Conservation (phyloP, 2,113 vertebrate genomes). For the Paracanthobrama guichenoti region DNA sequence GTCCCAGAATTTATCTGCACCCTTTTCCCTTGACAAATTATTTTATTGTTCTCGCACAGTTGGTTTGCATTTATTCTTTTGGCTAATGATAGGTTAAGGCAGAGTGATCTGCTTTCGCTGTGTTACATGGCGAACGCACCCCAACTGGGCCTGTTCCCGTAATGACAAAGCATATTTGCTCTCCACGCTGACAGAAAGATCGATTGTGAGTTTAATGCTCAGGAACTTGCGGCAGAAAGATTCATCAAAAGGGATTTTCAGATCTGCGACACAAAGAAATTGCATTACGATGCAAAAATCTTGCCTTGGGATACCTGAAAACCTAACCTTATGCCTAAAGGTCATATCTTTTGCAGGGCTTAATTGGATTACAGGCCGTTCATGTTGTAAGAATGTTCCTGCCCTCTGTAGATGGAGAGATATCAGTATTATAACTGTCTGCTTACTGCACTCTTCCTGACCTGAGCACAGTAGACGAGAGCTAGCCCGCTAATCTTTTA, state of each 20-base stretch:
- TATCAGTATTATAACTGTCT: conserved; percentile 48
- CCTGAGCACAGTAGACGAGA: conserved; percentile 67
- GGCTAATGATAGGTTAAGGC: conserved; percentile 70
- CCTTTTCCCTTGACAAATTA: conserved; percentile 76
- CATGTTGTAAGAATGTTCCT: conserved; percentile 59
- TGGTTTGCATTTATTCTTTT: conserved; percentile 75
- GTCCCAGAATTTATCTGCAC: conserved; percentile 77
- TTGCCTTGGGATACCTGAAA: conserved; percentile 39
- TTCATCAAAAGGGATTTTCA: conserved; percentile 37
- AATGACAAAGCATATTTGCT: conserved; percentile 59
- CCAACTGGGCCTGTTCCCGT: conserved; percentile 57
- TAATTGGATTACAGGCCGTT: conserved; percentile 69
- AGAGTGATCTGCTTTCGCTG: conserved; percentile 62
- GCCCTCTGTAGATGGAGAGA: conserved; percentile 68
- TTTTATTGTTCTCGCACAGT: conserved; percentile 79
- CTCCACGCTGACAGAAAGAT: conserved; percentile 47
- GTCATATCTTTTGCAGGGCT: conserved; percentile 46
- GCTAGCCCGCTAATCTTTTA: conserved; percentile 74
- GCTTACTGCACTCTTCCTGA: conserved; percentile 72
- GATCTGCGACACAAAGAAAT: conserved; percentile 25
- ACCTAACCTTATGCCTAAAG: conserved; percentile 48
- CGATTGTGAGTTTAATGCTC: conserved; percentile 38
- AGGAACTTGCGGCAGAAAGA: not conserved
- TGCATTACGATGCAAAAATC: conserved; percentile 11
- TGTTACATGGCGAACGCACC: conserved; percentile 53